Base-by-base conservation (phyloP, 1,140 invertebrate species). In the Drosophila littoralis region DNA sequence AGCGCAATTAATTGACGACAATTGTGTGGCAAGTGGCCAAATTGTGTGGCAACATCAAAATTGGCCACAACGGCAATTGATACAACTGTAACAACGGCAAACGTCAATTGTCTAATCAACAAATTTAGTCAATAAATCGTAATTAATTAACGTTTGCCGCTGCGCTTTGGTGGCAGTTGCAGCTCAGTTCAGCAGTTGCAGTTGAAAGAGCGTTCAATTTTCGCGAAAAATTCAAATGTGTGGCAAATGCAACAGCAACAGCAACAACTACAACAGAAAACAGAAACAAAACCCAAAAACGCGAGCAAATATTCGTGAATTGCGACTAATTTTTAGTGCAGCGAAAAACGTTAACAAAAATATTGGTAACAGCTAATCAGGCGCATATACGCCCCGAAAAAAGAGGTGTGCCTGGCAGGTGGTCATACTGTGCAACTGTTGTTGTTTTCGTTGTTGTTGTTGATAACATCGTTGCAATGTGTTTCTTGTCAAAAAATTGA, bases 51-150 rank as follows among this genome's bases (percentile, higher is more conserved):
- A 85, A 83, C 81, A 69, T 66, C 43, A 40, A 69, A 79, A 61
- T 70, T 60, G 70, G 75, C 65, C 60, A 67, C 67, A 78, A 65
- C 55, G 61, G 64, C 70, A 75, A 75, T 70, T 71, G 64, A 71
- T 76, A 71, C 70, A 78, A 68, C 52, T 12, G 50, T 64, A 71
- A 82, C 79, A 81, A 77, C 79, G 70, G 77, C 76, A 77, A 84
- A 84, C 85, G 84, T 89, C 84, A 88, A 88, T 88, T 89, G 84
- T 89, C 84, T 89, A 89, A 89, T 89, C 84, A 89, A 89, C 70
- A 83, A 89, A 89, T 89, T 89, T 89, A 89, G 84, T 89, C 84
- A 89, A 89, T 89, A 89, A 89, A 89, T 89, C 84, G 84, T 89
- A 89, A 89, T 89, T 89, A 89, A 89, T 89, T 89, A 89, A 89